Conservation (phyloP, 2,888 invertebrate genomes). For the Morpho achilles region DNA sequence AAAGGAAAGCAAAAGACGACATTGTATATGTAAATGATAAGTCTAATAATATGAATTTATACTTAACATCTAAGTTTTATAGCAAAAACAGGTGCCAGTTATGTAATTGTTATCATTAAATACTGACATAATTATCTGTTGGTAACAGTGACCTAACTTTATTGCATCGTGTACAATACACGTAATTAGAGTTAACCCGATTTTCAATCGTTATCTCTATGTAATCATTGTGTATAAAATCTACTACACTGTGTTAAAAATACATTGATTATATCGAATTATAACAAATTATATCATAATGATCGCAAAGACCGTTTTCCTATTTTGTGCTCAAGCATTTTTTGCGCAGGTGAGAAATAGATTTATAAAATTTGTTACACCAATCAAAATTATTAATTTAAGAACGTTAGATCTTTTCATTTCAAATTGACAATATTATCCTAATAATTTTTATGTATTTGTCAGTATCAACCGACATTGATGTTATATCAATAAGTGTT, state of each 20-base stretch:
- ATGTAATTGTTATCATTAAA: constrained; percentile 1
- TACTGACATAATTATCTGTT: background rate
- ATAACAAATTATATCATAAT: background rate
- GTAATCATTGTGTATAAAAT: background rate
- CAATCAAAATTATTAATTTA: too few species aligned
- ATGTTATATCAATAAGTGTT: too few species aligned
- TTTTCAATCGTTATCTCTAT: background rate
- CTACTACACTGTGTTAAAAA: background rate
- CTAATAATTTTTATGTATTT: too few species aligned
- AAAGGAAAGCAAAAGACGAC: constrained; percentile 37
- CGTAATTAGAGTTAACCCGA: too few species aligned
- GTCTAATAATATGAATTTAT: background rate
- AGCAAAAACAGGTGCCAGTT: background rate
- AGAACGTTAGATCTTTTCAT: too few species aligned
- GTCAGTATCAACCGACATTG: too few species aligned
- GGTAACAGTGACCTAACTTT: background rate
- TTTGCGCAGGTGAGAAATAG: constrained; percentile 5
- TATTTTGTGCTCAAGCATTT: constrained; percentile 13
- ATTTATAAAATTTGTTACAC: too few species aligned
- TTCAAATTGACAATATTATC: too few species aligned
- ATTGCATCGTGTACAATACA: background rate
- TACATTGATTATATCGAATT: background rate
- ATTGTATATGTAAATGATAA: constrained; percentile 21
- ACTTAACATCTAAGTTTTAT: background rate
- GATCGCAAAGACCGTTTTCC: constrained; percentile 1